phyloP scores from a whole-genome alignment of 2,888 invertebrate genomes.

The Eupithecia vulgata region DNA sequence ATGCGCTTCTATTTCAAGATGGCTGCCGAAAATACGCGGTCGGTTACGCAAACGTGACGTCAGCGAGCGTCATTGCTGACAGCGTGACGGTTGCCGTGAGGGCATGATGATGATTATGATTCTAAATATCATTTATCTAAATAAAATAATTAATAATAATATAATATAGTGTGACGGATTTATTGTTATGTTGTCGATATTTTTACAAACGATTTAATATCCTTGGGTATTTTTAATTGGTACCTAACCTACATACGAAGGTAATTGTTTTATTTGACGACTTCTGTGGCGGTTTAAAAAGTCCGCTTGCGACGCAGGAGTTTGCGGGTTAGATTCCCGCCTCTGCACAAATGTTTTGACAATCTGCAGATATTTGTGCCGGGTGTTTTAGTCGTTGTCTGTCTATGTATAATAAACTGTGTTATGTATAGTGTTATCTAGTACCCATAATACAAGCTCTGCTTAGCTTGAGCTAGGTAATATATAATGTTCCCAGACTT shows the following conservation, averaged over 20 bases:
- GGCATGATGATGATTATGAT: slow-evolving; percentile 1
- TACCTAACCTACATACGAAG: not conserved
- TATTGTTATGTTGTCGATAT: not conserved
- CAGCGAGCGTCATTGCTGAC: slow-evolving; percentile 62
- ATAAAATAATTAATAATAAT: not conserved
- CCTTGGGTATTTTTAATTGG: not conserved
- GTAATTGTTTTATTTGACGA: not conserved
- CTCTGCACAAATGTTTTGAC: too few species aligned
- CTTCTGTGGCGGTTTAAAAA: too few species aligned
- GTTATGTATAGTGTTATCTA: too few species aligned
- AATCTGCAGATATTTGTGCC: too few species aligned
- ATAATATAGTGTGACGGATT: not conserved
- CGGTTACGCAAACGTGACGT: slow-evolving; percentile 74
- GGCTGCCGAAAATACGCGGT: slow-evolving; percentile 40
- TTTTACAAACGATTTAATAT: not conserved
- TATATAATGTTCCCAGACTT: too few species aligned
- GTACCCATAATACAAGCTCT: too few species aligned
- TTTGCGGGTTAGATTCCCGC: too few species aligned
- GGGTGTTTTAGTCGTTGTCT: too few species aligned
- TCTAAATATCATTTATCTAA: not conserved
- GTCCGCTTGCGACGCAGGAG: too few species aligned
- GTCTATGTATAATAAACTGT: too few species aligned
- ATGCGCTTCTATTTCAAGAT: slow-evolving; percentile 65
- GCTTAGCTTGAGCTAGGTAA: too few species aligned
- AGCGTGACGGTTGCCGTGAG: slow-evolving; percentile 13